phyloP scores from a whole-genome alignment of 2,888 invertebrate genomes.

The Aphidoletes aphidimyza region DNA sequence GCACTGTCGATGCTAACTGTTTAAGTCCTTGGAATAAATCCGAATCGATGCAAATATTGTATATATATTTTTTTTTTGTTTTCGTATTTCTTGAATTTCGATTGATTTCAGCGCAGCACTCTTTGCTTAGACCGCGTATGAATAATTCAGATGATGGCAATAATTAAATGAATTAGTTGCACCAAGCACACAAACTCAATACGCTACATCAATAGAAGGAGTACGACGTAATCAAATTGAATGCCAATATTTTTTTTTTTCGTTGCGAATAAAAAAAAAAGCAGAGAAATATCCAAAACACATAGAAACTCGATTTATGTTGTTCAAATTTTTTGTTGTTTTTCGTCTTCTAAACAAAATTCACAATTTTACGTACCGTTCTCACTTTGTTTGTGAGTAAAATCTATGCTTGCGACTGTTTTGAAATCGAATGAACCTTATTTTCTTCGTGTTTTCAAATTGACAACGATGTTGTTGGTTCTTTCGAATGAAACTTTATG shows the following conservation, averaged over 20 bases:
- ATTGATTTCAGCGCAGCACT: neutral
- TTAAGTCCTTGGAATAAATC: too few relatives aligned
- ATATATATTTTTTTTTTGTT: too few relatives aligned
- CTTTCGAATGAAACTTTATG: neutral
- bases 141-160: conserved; percentile 42
- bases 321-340: neutral
- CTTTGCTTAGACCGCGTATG: neutral
- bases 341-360: neutral
- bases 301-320: too few relatives aligned
- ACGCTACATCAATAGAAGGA: neutral
- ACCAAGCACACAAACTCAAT: conserved; percentile 1
- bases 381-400: neutral
- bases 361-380: neutral
- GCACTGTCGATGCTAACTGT: too few relatives aligned
- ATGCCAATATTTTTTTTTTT: neutral
- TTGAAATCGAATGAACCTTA: neutral
- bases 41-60: too few relatives aligned
- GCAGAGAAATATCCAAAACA: too few relatives aligned
- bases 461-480: conserved; percentile 24
- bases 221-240: neutral
- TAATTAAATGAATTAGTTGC: conserved; percentile 4
- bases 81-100: neutral
- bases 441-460: too few relatives aligned
- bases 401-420: neutral
- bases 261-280: neutral